Conservation (phyloP, 2,888 invertebrate species). For the Fabriciana adippe region DNA sequence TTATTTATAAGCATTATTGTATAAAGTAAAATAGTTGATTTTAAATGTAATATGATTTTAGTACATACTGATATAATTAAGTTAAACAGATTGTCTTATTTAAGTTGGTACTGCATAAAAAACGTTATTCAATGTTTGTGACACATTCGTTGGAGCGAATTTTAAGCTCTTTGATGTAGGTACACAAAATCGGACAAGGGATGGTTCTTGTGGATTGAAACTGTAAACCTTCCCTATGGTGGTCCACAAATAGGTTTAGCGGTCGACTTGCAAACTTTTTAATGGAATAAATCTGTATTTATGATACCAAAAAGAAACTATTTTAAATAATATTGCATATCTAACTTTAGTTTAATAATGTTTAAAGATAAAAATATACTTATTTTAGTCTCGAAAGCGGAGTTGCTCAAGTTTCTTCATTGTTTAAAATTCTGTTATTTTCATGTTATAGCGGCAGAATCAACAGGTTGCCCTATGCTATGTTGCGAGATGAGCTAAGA, state of each 20-base stretch:
- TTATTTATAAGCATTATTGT: no score
- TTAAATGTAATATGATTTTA: no score
- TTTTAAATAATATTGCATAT: neutral
- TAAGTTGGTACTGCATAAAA: constrained; percentile 20
- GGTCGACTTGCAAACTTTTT: neutral
- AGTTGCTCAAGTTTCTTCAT: constrained; percentile 38
- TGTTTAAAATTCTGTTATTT: constrained; percentile 40
- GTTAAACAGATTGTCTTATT: no score
- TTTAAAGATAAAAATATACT: constrained; percentile 13
- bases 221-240: constrained; percentile 31
- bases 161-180: constrained; percentile 37
- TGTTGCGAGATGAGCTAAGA: constrained; percentile 33
- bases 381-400: constrained; percentile 26
- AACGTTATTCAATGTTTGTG: constrained; percentile 23
- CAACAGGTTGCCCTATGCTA: constrained; percentile 37
- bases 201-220: constrained; percentile 30
- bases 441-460: constrained; percentile 36
- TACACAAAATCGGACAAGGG: constrained; percentile 36
- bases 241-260: constrained; percentile 21
- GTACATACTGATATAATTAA: no score
- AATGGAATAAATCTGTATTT: neutral
- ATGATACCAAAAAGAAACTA: neutral
- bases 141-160: constrained; percentile 32
- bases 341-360: neutral
- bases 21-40: no score